Evolutionary conservation across 2,113 vertebrate species (phyloP).

Genomic region (Naja naja): DNA sequence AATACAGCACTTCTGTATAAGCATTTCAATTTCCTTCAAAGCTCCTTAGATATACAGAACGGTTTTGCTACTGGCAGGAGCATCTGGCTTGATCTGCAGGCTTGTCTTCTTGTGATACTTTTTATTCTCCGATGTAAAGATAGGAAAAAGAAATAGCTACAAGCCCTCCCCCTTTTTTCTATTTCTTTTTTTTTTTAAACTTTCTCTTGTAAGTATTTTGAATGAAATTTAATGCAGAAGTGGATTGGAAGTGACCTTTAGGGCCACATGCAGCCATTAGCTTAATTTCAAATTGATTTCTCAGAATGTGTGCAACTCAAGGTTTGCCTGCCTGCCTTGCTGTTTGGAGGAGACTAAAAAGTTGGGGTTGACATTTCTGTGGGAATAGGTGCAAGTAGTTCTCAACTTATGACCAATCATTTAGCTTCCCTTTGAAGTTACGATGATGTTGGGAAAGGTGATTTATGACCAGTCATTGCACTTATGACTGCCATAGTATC

Average conservation of each 20-base stretch:
- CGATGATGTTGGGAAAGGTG: background rate
- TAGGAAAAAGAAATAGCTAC: background rate
- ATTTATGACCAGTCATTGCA: background rate
- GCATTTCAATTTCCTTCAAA: background rate
- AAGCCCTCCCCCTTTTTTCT: background rate
- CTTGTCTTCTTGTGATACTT: background rate
- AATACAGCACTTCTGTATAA: background rate
- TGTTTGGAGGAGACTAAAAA: background rate
- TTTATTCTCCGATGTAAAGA: background rate
- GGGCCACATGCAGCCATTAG: background rate
- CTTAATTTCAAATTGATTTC: background rate
- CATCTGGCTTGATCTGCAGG: background rate
- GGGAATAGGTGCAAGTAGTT: background rate
- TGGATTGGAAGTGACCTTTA: background rate
- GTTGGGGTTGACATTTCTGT: background rate
- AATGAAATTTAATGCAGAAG: background rate
- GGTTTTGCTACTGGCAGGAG: background rate
- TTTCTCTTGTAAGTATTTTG: background rate
- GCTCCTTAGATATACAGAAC: background rate
- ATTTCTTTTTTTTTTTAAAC: background rate
- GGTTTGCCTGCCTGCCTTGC: background rate
- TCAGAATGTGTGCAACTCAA: background rate
- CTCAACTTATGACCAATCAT: background rate
- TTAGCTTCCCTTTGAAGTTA: background rate
- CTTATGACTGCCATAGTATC: background rate